Evolutionary conservation across 2,888 invertebrate genomes (phyloP).

Genomic region (Ischnus inquisitorius): DNA sequence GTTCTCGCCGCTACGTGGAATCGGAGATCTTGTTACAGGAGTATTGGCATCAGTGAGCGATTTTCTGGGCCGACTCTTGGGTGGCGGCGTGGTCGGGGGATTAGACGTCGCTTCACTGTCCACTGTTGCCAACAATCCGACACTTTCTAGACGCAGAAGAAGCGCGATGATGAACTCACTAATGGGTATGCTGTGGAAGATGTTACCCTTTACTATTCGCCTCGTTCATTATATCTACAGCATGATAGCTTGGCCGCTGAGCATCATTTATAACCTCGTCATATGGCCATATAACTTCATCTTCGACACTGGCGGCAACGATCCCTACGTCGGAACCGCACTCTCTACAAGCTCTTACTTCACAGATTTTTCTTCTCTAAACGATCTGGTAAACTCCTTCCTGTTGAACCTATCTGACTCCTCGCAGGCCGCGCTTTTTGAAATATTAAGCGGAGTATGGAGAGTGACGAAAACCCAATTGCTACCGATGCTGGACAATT

Average conservation of each 20-base stretch:
- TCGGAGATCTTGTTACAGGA: neutral
- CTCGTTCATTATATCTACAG: constrained; percentile 24
- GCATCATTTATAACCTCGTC: constrained; percentile 2
- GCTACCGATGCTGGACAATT: constrained; percentile 68
- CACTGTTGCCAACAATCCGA: too few relatives aligned
- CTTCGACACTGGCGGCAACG: constrained; percentile 6
- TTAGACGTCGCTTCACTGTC: too few relatives aligned
- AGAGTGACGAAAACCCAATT: constrained; percentile 52
- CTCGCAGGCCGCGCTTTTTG: constrained; percentile 33
- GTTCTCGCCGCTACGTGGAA: neutral
- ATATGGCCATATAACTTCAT: constrained; percentile 17
- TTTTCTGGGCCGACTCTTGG: neutral
- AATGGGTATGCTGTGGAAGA: constrained; percentile 48
- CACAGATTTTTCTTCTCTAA: constrained; percentile 37
- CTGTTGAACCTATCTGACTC: constrained; percentile 58
- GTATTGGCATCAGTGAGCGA: neutral
- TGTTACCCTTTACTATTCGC: constrained; percentile 19
- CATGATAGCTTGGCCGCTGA: constrained; percentile 3
- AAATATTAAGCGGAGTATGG: constrained; percentile 40
- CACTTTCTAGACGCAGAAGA: neutral
- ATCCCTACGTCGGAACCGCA: neutral
- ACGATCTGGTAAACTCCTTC: constrained; percentile 42
- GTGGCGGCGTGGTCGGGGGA: too few relatives aligned
- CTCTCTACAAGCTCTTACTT: constrained; percentile 23
- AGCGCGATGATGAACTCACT: constrained; percentile 39